Percentiles rank a stretch among this genome's conserved stretches.
Evolutionary conservation across 2,888 invertebrate genomes (phyloP).

Genomic region (Hirudinaria manillensis): DNA sequence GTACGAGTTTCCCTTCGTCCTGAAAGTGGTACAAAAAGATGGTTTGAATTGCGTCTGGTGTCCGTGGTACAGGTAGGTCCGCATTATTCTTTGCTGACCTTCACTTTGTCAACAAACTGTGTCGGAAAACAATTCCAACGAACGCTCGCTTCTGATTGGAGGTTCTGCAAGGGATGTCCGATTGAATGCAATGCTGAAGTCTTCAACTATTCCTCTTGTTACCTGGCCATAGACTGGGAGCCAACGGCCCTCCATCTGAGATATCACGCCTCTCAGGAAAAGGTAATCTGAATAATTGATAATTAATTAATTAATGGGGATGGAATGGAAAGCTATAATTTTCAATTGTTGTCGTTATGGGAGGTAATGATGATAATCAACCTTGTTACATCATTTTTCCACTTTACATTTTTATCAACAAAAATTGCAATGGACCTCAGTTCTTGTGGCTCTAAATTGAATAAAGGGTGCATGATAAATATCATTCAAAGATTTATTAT

Average conservation of each 20-base stretch:
- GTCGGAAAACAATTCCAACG: background rate
- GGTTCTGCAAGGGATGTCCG: constrained; percentile 78
- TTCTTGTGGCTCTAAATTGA: too few species aligned
- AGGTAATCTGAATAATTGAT: constrained; percentile 54
- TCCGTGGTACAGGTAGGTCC: constrained; percentile 59
- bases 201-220: constrained; percentile 50
- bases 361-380: too few species aligned
- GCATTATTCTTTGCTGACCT: background rate
- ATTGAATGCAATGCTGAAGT: constrained; percentile 63
- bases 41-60: constrained; percentile 62
- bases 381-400: too few species aligned
- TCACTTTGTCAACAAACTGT: background rate
- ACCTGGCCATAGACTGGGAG: constrained; percentile 87
- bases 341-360: background rate
- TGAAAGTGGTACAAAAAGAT: constrained; percentile 71
- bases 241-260: constrained; percentile 84
- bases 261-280: constrained; percentile 73
- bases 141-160: constrained; percentile 35
- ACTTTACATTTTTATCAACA: too few species aligned
- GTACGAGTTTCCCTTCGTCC: constrained; percentile 83
- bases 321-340: background rate
- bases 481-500: too few species aligned
- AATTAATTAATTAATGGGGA: background rate
- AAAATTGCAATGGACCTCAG: too few species aligned
- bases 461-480: too few species aligned